Base-by-base conservation (phyloP, 2,888 invertebrate genomes). In the Drosophila mercatorum region DNA sequence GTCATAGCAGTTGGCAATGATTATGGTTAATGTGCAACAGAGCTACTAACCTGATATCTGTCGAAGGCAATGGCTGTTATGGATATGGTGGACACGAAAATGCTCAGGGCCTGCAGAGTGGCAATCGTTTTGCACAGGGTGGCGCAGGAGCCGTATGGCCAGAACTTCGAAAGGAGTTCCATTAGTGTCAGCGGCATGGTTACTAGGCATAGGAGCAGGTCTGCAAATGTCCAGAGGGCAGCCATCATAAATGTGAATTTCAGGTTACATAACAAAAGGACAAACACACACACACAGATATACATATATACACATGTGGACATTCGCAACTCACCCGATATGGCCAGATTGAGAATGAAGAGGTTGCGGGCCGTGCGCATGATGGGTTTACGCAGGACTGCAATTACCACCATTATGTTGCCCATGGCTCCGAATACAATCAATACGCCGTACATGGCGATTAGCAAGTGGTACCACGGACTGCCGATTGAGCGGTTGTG, bases 301-400 rank as follows among this genome's bases (percentile, higher is more conserved):
- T 17, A 17, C 17, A 26, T 7, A 34, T 22, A n/a, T 2, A 1
- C 28, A 38, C 22, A 12, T 1, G 1, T 22, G 28, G 28, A 28
- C 14, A 49, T 22, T 34, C 38, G 4, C 22, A 44, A 81, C 89
- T 90, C 82, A 93, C 93, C 93, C 71, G 96, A 96, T 31, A 96
- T 95, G 3, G 98, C 98, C 88, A 98, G 93, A 93, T 98, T 98
- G 58, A 97, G 95, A 86, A 98, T 98, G 93, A 98, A 97, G 93
- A 98, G 96, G 93, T 98, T 97, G n/a, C 98, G 89, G 0, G 97
- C 97, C 14, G 97, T 98, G 46, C 98, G 94, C 98, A 98, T 98
- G 62, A 96, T 95, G 22, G 97, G 96, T 91, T 98, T 98, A 71
- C 97, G 94, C 14, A 96, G 95, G 59, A 98, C 95, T 77, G 95